phyloP scores from a whole-genome alignment of 1,140 invertebrate genomes.

The Anoplolepis gracilipes region DNA sequence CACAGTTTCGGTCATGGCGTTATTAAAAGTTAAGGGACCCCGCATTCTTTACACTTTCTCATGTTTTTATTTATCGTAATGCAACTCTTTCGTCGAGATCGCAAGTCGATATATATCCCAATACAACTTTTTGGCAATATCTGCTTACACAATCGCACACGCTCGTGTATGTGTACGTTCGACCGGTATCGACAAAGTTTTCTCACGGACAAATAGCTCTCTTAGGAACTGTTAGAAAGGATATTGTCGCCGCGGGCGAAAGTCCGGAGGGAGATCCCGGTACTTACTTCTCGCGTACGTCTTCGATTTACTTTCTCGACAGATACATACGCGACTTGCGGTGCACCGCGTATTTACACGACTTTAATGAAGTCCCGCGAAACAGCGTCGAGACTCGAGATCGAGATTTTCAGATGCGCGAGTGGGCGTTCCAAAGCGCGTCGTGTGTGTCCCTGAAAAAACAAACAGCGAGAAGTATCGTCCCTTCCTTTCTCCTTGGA shows the following conservation, averaged over 20 bases:
- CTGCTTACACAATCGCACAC: conserved; percentile 41
- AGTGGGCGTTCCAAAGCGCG: background rate
- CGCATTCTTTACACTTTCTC: conserved; percentile 1
- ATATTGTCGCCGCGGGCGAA: conserved; percentile 54
- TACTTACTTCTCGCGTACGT: conserved; percentile 18
- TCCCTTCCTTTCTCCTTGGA: background rate
- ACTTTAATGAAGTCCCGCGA: conserved; percentile 39
- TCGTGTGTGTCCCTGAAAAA: background rate
- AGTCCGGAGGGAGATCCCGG: conserved; percentile 26
- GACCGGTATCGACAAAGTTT: conserved; percentile 29
- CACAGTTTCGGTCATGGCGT: background rate
- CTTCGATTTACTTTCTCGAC: conserved; percentile 58
- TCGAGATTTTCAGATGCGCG: background rate
- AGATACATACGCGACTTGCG: conserved; percentile 36
- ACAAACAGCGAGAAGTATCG: conserved; percentile 24
- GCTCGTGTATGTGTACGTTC: background rate
- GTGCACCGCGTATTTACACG: conserved; percentile 40
- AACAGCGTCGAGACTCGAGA: background rate
- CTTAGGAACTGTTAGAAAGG: conserved; percentile 45
- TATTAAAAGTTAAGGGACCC: background rate
- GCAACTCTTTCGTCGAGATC: background rate
- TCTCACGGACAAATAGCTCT: conserved; percentile 50
- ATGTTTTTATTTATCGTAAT: conserved; percentile 36
- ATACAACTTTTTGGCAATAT: conserved; percentile 36
- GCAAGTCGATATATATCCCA: conserved; percentile 24